These are phyloP conservation scores for Villa cingulata DNA, from an alignment of 2,888 invertebrate species.

Conservation along the genomic window DNA sequence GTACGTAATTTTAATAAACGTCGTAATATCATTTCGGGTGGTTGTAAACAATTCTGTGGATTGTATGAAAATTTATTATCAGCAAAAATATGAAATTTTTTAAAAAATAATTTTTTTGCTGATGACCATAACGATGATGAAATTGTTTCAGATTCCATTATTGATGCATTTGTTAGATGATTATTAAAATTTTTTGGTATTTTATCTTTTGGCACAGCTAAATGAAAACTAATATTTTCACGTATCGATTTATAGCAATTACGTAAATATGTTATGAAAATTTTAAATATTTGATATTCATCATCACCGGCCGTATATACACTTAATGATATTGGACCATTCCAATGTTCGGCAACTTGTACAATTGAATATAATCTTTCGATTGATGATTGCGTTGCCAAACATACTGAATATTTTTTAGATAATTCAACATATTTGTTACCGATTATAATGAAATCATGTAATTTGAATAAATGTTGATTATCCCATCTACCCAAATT, in stretches of 20 bases:
- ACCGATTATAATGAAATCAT: constrained; percentile 59
- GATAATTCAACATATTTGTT: constrained; percentile 48
- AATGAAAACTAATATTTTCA: constrained; percentile 60
- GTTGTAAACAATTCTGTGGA: background rate
- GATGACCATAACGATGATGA: too few species aligned
- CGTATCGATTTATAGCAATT: constrained; percentile 59
- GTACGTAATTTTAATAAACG: constrained; percentile 46
- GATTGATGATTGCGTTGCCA: constrained; percentile 77
- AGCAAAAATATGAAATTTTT: background rate
- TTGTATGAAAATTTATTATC: background rate
- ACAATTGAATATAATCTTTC: constrained; percentile 67
- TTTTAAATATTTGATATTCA: constrained; percentile 57
- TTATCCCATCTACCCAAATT: constrained; percentile 63
- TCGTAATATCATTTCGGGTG: constrained; percentile 48
- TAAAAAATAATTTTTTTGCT: background rate
- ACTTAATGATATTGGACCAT: constrained; percentile 72
- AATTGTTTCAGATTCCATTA: constrained; percentile 23
- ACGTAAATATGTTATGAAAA: constrained; percentile 61
- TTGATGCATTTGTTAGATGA: constrained; percentile 15
- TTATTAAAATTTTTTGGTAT: constrained; percentile 24
- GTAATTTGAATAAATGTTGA: constrained; percentile 52
- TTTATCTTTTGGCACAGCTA: constrained; percentile 52
- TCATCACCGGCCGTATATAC: constrained; percentile 66
- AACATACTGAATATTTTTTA: constrained; percentile 46
- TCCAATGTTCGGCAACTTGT: constrained; percentile 69